phyloP scores from a whole-genome alignment of 2,888 invertebrate species.

The Eustalomyia histrio region DNA sequence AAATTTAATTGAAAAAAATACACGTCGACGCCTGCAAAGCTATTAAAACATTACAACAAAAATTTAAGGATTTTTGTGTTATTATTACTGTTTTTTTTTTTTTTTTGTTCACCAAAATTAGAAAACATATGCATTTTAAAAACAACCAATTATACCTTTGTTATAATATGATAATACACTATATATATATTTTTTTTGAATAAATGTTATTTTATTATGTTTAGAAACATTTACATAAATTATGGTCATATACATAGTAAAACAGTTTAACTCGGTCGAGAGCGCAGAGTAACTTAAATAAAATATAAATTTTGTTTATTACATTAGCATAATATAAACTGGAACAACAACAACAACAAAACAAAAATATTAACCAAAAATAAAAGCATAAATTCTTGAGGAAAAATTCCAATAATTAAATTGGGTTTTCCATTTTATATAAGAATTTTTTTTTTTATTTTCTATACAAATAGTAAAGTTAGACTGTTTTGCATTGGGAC shows the following conservation, averaged over 20 bases:
- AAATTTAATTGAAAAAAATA: background rate
- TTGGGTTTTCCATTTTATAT: too few relatives aligned
- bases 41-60: background rate
- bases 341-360: too few relatives aligned
- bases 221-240: slow-evolving; percentile 17
- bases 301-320: too few relatives aligned
- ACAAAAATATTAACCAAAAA: too few relatives aligned
- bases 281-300: too few relatives aligned
- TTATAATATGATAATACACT: slow-evolving; percentile 10
- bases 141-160: slow-evolving; percentile 12
- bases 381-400: too few relatives aligned
- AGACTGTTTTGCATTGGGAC: too few relatives aligned
- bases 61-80: background rate
- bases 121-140: slow-evolving; percentile 6
- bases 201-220: slow-evolving; percentile 50
- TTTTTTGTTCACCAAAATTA: too few relatives aligned
- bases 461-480: too few relatives aligned
- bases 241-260: background rate
- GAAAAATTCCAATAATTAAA: too few relatives aligned
- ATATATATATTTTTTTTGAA: slow-evolving; percentile 29
- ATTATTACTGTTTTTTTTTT: background rate
- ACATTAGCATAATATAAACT: too few relatives aligned
- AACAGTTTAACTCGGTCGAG: background rate
- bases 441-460: too few relatives aligned
- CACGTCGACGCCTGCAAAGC: background rate